phyloP scores from a whole-genome alignment of 1,140 invertebrate species.

The Halyomorpha halys region DNA sequence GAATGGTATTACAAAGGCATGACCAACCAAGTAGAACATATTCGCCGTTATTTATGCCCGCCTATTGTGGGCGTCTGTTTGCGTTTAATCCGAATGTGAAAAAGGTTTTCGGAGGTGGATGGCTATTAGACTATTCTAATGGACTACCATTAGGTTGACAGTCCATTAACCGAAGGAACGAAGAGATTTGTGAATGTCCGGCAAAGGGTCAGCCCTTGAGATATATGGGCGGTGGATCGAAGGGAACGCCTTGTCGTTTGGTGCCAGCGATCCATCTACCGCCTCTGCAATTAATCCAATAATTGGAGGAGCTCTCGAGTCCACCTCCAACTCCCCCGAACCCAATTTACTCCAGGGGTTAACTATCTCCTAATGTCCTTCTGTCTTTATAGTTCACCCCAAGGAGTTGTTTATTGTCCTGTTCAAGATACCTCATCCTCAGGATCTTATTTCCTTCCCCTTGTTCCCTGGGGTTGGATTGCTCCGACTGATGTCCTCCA shows the following conservation, averaged over 20 bases:
- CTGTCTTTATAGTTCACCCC: slow-evolving; percentile 8
- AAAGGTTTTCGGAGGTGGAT: too few relatives aligned
- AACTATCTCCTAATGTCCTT: slow-evolving; percentile 10
- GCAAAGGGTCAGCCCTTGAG: background rate
- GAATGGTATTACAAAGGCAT: too few relatives aligned
- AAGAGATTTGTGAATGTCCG: slow-evolving; percentile 8
- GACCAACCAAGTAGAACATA: too few relatives aligned
- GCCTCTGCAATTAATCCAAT: slow-evolving; percentile 2
- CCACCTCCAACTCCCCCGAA: background rate
- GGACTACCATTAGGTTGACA: background rate
- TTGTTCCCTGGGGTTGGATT: background rate
- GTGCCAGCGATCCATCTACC: background rate
- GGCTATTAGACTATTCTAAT: slow-evolving; percentile 9
- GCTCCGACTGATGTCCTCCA: background rate
- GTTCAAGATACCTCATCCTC: background rate
- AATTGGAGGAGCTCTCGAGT: background rate
- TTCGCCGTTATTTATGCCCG: too few relatives aligned
- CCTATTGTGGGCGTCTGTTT: too few relatives aligned
- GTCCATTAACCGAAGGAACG: background rate
- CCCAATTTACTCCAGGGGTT: slow-evolving; percentile 5
- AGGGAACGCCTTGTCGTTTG: background rate
- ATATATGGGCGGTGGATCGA: background rate
- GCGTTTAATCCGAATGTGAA: too few relatives aligned
- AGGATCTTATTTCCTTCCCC: background rate
- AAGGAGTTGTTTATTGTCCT: slow-evolving; percentile 5